phyloP scores from a whole-genome alignment of 2,888 invertebrate genomes.

The Kuschelorhynchus macadamiae region DNA sequence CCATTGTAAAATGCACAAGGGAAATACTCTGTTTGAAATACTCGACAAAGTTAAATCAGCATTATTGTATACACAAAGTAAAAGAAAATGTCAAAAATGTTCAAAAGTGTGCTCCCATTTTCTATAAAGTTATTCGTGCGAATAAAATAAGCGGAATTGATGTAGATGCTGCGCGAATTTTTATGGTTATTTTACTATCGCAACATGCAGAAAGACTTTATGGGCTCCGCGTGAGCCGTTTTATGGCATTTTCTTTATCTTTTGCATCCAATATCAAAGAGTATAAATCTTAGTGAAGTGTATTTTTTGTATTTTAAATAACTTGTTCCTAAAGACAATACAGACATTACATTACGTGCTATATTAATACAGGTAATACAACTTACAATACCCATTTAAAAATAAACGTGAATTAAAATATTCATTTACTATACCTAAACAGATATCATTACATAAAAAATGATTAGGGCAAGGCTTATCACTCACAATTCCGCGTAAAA shows the following conservation, averaged over 20 bases:
- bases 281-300: conserved; percentile 62
- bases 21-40: too few relatives aligned
- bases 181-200: conserved; percentile 69
- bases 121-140: conserved; percentile 57
- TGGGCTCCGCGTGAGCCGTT: conserved; percentile 58
- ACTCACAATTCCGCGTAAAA: too few relatives aligned
- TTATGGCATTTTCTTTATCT: conserved; percentile 63
- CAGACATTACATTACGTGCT: too few relatives aligned
- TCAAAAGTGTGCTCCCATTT: conserved; percentile 51
- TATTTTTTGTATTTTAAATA: conserved; percentile 46
- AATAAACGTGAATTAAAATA: too few relatives aligned
- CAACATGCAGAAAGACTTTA: conserved; percentile 69
- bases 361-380: too few relatives aligned
- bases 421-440: too few relatives aligned
- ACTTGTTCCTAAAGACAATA: conserved; percentile 28
- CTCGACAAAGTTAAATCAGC: too few relatives aligned
- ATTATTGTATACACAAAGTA: too few relatives aligned
- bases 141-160: conserved; percentile 64
- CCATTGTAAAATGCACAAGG: too few relatives aligned
- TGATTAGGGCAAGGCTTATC: too few relatives aligned
- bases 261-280: conserved; percentile 63
- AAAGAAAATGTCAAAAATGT: neutral
- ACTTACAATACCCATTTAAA: too few relatives aligned
- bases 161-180: conserved; percentile 69
- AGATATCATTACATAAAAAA: too few relatives aligned